Base-by-base conservation (phyloP, 2,113 vertebrate species). In the Syngnathus typhle region DNA sequence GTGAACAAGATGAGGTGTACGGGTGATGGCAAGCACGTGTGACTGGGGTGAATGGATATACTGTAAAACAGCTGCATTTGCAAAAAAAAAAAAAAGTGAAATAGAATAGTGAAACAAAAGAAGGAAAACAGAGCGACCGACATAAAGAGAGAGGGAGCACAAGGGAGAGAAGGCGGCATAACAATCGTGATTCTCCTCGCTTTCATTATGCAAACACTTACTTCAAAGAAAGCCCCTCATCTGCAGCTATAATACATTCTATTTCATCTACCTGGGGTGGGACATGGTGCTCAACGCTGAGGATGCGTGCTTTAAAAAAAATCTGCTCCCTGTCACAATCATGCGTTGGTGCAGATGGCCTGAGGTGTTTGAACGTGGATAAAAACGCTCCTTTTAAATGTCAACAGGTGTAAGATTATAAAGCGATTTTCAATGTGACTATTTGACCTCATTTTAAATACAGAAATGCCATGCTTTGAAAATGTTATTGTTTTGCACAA, bases 141-240 rank as follows among this genome's bases (percentile, higher is more conserved):
- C 60, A 72, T 32, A 65, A 58, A 68, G 68, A n/a, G 59, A 71
- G 56, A 75, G 65, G 44, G 56, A 76, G 76, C 74, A 70, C 71
- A 46, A 54, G 81, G 75, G 84, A 85, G 78, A 76, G 83, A 84
- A 59, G 60, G 67, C 74, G 41, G 78, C 82, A 82, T 78, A 83
- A 85, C 82, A 84, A 89, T 84, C 73, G 75, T 64, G 71, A 86
- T 81, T 82, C 83, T 81, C 77, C 80, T 68, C 3, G 73, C 82
- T 82, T 84, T 85, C 82, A 87, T 88, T 88, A 89, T 88, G 88
- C 85, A 85, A 80, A 85, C 67, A 63, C 72, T 81, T 73, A 87
- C 87, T 88, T 88, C 87, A 89, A 89, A 88, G 87, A 77, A 68
- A 67, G 80, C 46, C 80, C 78, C 84, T 84, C 39, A 49, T 83